Percentiles rank a stretch among this genome's conserved stretches.
Evolutionary conservation across 2,888 invertebrate species (phyloP).

Genomic region (Alcis repandata): DNA sequence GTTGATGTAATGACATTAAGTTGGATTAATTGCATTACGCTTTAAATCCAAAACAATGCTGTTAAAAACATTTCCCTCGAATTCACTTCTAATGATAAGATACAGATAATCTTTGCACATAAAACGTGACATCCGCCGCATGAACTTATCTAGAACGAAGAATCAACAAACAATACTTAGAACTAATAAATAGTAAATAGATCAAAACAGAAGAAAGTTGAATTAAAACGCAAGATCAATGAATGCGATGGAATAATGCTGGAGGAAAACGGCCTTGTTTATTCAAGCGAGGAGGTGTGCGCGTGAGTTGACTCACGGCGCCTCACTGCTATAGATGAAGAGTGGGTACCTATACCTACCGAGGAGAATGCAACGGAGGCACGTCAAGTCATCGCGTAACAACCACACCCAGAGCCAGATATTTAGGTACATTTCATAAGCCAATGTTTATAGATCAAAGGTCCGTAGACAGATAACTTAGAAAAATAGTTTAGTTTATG

Average conservation of each 20-base stretch:
- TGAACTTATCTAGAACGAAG: slow-evolving; percentile 1
- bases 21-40: not conserved
- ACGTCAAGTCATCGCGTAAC: slow-evolving; percentile 60
- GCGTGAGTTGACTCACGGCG: slow-evolving; percentile 50
- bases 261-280: slow-evolving; percentile 24
- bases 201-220: slow-evolving; percentile 4
- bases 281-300: slow-evolving; percentile 38
- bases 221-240: slow-evolving; percentile 18
- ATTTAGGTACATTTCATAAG: not conserved
- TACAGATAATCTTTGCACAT: not conserved
- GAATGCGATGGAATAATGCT: slow-evolving; percentile 19
- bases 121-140: not conserved
- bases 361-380: slow-evolving; percentile 51
- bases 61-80: slow-evolving; percentile 20
- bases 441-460: slow-evolving; percentile 5
- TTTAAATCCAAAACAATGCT: not conserved
- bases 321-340: slow-evolving; percentile 8
- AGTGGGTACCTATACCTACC: not conserved
- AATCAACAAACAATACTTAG: not conserved
- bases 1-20: not conserved
- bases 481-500: not conserved
- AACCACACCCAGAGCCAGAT: slow-evolving; percentile 48
- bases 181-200: not conserved
- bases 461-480: not conserved
- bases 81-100: slow-evolving; percentile 13